phyloP scores from a whole-genome alignment of 2,888 invertebrate species.

The Eupithecia subfuscata region DNA sequence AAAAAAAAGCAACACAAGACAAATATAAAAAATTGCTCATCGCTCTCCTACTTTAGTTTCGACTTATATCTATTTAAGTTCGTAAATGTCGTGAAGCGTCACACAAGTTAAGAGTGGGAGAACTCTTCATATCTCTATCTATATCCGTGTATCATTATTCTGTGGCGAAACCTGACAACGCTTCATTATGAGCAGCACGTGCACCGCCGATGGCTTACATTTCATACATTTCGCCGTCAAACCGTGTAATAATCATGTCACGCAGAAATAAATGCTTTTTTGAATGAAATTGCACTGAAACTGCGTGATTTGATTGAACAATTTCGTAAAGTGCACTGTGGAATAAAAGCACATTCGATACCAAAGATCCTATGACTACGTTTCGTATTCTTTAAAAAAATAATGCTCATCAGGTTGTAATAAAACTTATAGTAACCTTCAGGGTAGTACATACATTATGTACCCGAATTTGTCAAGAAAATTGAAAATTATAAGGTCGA shows the following conservation, averaged over 20 bases:
- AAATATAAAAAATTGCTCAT: too few species aligned
- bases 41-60: not conserved
- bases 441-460: too few species aligned
- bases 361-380: too few species aligned
- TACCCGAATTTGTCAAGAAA: not conserved
- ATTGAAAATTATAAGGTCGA: not conserved
- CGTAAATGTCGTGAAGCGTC: not conserved
- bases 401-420: not conserved
- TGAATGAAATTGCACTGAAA: slow-evolving; percentile 35
- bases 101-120: not conserved
- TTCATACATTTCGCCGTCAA: slow-evolving; percentile 31
- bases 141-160: slow-evolving; percentile 9
- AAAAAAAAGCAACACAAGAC: too few species aligned
- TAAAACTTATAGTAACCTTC: not conserved
- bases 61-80: not conserved
- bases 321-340: slow-evolving; percentile 2
- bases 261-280: slow-evolving; percentile 23
- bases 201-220: slow-evolving; percentile 34
- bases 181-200: slow-evolving; percentile 32
- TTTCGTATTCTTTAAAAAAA: not conserved
- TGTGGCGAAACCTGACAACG: slow-evolving; percentile 24
- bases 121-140: too few species aligned
- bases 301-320: slow-evolving; percentile 12
- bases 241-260: slow-evolving; percentile 34
- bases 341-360: not conserved